Evolutionary conservation across 2,113 vertebrate species (phyloP).

Genomic region (Callospermophilus lateralis): DNA sequence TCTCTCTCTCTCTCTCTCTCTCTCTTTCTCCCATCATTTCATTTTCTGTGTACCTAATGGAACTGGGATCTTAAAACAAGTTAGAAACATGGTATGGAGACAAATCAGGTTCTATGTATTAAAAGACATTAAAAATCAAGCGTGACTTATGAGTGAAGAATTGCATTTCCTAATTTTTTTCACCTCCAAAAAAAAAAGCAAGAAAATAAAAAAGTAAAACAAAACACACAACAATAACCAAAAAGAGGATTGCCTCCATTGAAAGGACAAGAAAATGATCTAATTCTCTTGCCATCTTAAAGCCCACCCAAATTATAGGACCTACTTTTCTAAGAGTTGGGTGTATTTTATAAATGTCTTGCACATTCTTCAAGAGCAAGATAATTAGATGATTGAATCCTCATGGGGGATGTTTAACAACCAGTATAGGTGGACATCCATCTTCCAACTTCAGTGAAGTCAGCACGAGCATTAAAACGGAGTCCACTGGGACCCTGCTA

Average conservation of each 20-base stretch:
- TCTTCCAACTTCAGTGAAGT: neutral
- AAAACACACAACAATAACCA: too few species aligned
- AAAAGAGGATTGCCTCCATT: neutral
- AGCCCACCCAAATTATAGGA: neutral
- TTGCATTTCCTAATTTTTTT: neutral
- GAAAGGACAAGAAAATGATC: neutral
- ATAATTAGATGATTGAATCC: neutral
- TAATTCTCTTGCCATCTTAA: neutral
- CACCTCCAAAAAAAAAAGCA: neutral
- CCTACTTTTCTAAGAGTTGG: neutral
- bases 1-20: neutral
- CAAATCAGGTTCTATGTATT: neutral
- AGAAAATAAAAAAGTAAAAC: too few species aligned
- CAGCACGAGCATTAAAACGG: neutral
- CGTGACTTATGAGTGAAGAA: neutral
- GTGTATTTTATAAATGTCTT: neutral
- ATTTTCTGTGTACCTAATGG: neutral
- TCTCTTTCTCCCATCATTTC: neutral
- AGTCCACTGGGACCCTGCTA: neutral
- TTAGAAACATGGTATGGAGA: neutral
- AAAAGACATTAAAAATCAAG: neutral
- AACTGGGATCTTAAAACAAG: slow-evolving; percentile 33
- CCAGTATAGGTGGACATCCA: neutral
- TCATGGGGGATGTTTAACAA: neutral
- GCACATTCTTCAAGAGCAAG: neutral